A percentile compares a stretch with the other conserved stretches of the same genome.
phyloP scores from a whole-genome alignment of 2,888 invertebrate species.

The Sinelater perroti region DNA sequence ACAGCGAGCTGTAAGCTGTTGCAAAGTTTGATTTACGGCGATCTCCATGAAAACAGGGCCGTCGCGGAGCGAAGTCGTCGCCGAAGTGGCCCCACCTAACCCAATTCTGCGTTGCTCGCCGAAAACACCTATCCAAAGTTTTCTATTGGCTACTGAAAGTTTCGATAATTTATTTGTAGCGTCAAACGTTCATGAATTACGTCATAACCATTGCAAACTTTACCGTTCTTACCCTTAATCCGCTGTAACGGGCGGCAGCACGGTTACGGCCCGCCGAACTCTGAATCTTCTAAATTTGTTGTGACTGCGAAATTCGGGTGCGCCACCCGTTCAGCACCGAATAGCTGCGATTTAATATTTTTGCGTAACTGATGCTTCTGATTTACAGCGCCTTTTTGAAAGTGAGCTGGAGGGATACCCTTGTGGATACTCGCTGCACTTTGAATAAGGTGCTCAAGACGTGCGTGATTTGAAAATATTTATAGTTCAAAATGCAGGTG shows the following conservation, averaged over 20 bases:
- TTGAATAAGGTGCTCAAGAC: conserved; percentile 38
- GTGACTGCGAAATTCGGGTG: conserved; percentile 12
- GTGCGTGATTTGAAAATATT: conserved; percentile 34
- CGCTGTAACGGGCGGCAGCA: conserved; percentile 25
- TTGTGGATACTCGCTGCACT: conserved; percentile 29
- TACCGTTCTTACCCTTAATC: conserved; percentile 12
- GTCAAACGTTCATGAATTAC: conserved; percentile 34
- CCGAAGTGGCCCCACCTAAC: conserved; percentile 34
- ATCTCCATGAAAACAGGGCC: conserved; percentile 34
- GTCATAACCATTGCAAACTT: conserved; percentile 32
- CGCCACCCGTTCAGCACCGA: conserved; percentile 6
- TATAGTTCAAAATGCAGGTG: conserved; percentile 32
- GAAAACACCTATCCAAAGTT: conserved; percentile 39
- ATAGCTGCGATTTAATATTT: conserved; percentile 32
- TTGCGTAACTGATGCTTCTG: conserved; percentile 29
- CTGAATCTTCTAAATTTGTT: conserved; percentile 28
- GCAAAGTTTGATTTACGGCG: conserved; percentile 35
- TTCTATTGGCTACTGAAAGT: conserved; percentile 39
- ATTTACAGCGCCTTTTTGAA: too few species aligned
- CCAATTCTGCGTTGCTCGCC: conserved; percentile 32
- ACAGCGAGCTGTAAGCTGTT: conserved; percentile 21
- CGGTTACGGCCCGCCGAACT: conserved; percentile 23
- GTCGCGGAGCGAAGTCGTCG: conserved; percentile 34
- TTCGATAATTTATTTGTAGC: conserved; percentile 39
- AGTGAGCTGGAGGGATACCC: conserved; percentile 29